A percentile compares a stretch with the other conserved stretches of the same genome.
Conservation (phyloP, 2,113 vertebrate species). For the Scatophagus argus region DNA sequence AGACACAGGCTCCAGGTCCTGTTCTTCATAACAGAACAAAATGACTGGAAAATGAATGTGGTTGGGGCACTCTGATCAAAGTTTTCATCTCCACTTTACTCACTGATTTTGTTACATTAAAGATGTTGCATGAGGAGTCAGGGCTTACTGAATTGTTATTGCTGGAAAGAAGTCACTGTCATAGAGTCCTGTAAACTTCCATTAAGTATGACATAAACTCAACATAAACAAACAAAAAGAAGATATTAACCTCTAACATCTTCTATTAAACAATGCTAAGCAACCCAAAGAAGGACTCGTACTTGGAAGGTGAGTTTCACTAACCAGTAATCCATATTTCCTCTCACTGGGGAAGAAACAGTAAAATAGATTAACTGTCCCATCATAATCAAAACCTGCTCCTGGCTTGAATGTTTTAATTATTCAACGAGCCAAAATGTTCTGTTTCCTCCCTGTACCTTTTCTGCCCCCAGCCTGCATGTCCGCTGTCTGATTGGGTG, state of each 20-base stretch:
- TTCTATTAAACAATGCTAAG: slow-evolving; percentile 42
- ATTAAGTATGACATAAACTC: background rate
- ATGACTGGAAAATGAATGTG: no score
- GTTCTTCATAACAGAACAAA: no score
- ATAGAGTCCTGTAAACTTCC: background rate
- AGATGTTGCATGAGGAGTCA: no score
- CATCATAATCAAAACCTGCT: slow-evolving; percentile 60
- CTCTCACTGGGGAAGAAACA: slow-evolving; percentile 53
- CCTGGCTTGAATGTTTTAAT: slow-evolving; percentile 69
- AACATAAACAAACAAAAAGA: slow-evolving; percentile 4
- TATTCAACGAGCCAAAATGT: slow-evolving; percentile 57
- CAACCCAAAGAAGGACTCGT: slow-evolving; percentile 28
- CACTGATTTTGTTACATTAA: no score
- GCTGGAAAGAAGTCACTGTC: background rate
- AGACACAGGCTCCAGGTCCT: no score
- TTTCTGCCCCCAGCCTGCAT: slow-evolving; percentile 31
- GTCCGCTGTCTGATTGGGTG: slow-evolving; percentile 48
- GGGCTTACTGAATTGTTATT: background rate
- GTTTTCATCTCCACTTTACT: no score
- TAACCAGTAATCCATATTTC: slow-evolving; percentile 43
- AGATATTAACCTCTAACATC: slow-evolving; percentile 12
- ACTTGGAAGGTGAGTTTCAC: slow-evolving; percentile 17
- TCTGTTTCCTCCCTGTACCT: slow-evolving; percentile 58
- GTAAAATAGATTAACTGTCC: slow-evolving; percentile 62
- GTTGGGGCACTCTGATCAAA: no score